Conservation (phyloP, 2,113 vertebrate genomes). For the Aepyceros melampus region DNA sequence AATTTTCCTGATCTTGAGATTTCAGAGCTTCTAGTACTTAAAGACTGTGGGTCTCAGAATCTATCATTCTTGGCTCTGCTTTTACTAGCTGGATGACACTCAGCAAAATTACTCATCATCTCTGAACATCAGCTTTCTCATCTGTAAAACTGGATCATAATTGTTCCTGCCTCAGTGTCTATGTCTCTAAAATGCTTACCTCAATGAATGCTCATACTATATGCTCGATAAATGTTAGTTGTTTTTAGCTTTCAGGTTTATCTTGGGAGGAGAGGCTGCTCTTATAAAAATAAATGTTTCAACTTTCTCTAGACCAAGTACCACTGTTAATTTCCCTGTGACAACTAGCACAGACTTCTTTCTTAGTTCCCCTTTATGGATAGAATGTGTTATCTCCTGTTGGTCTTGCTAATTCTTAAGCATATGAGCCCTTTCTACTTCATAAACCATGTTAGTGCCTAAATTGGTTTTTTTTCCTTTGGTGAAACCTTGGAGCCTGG, state of each 20-base stretch:
- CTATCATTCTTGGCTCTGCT: neutral
- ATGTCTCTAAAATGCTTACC: neutral
- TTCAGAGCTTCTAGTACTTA: neutral
- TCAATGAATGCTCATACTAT: neutral
- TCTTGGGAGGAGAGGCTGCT: neutral
- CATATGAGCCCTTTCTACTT: constrained; percentile 37
- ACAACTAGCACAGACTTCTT: neutral
- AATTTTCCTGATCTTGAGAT: neutral
- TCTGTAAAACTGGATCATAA: neutral
- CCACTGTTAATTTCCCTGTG: neutral
- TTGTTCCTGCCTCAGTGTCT: neutral
- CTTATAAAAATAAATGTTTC: neutral
- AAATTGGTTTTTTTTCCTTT: constrained; percentile 45
- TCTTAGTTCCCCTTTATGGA: neutral
- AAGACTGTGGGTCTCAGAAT: neutral
- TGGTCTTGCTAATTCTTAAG: constrained; percentile 15
- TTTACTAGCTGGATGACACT: neutral
- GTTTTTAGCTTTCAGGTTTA: neutral
- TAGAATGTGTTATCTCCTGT: neutral
- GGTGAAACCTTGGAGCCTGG: constrained; percentile 49
- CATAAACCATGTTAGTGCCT: constrained; percentile 58
- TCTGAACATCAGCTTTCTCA: neutral
- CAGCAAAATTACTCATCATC: neutral
- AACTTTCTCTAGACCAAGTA: neutral
- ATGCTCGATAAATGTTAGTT: neutral